Evolutionary conservation across 2,113 vertebrate genomes (phyloP).

Genomic region (Pseudorasbora parva): DNA sequence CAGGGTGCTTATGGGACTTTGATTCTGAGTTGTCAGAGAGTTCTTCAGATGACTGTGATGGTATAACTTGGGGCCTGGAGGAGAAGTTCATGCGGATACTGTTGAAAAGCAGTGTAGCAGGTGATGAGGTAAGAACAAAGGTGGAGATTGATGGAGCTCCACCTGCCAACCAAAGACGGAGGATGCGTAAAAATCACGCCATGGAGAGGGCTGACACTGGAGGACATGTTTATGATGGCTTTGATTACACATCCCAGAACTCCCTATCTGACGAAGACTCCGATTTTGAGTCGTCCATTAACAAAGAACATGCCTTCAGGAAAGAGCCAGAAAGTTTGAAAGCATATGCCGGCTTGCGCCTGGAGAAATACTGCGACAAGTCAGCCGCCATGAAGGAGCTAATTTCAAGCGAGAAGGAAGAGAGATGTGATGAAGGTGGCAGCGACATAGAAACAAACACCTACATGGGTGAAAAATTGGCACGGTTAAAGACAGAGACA

Average conservation of each 20-base stretch:
- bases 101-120: slow-evolving; percentile 76
- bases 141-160: slow-evolving; percentile 66
- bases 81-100: slow-evolving; percentile 86
- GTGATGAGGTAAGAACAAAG: slow-evolving; percentile 78
- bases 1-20: slow-evolving; percentile 76
- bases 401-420: slow-evolving; percentile 78
- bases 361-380: slow-evolving; percentile 68
- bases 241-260: slow-evolving; percentile 76
- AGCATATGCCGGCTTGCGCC: slow-evolving; percentile 78
- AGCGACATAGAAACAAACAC: slow-evolving; percentile 83
- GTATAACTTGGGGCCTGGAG: slow-evolving; percentile 82
- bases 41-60: slow-evolving; percentile 85
- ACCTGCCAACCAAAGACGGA: slow-evolving; percentile 73
- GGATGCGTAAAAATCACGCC: slow-evolving; percentile 84
- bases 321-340: slow-evolving; percentile 77
- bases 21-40: slow-evolving; percentile 76
- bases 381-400: slow-evolving; percentile 80
- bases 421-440: slow-evolving; percentile 80
- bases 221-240: slow-evolving; percentile 82
- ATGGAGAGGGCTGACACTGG: slow-evolving; percentile 80
- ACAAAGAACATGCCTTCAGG: slow-evolving; percentile 66
- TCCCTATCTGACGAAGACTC: slow-evolving; percentile 73
- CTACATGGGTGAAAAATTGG: slow-evolving; percentile 81
- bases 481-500: slow-evolving; percentile 78
- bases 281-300: slow-evolving; percentile 66